phyloP scores from a whole-genome alignment of 2,113 vertebrate genomes.

The Triplophysa rosa region DNA sequence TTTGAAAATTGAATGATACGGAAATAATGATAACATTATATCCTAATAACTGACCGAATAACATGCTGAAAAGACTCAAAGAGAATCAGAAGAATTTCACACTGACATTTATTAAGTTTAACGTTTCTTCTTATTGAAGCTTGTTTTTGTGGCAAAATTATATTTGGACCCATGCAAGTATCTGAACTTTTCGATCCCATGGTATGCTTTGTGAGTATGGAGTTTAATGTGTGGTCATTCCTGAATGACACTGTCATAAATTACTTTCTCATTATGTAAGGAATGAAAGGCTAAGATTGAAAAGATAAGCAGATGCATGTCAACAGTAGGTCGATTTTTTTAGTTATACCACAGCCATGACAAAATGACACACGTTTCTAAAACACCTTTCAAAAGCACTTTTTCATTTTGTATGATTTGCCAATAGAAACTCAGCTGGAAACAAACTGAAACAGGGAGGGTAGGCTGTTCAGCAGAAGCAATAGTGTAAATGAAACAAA shows the following conservation, averaged over 20 bases:
- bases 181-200: not conserved
- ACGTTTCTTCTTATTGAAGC: not conserved
- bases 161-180: not conserved
- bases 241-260: constrained; percentile 27
- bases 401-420: not conserved
- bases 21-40: no score
- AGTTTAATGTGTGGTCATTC: not conserved
- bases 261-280: not conserved
- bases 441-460: not conserved
- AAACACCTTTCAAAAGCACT: not conserved
- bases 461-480: not conserved
- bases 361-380: not conserved
- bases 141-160: not conserved
- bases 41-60: no score
- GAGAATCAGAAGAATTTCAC: no score
- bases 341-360: constrained; percentile 49
- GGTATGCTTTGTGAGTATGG: not conserved
- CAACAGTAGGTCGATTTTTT: not conserved
- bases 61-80: no score
- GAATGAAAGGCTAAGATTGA: not conserved
- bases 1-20: no score
- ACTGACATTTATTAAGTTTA: no score
- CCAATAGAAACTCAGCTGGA: not conserved
- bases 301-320: not conserved
- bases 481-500: not conserved